Percentiles rank a stretch among this genome's conserved stretches.
These are phyloP conservation scores for Castor canadensis DNA, from an alignment of 2,113 vertebrate species.

Conservation along the genomic window DNA sequence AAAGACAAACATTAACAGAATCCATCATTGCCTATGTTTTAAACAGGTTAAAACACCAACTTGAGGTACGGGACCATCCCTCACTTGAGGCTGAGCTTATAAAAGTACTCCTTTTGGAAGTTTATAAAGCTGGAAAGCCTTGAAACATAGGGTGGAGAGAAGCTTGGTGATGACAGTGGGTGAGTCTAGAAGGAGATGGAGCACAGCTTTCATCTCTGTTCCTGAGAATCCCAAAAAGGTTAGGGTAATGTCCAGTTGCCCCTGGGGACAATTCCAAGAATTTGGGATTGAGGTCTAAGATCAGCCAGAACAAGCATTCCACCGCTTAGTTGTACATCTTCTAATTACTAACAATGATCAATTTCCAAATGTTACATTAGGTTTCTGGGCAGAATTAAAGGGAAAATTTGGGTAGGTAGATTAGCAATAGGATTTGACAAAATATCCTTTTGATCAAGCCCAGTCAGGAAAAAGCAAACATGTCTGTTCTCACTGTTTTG, in stretches of 20 bases:
- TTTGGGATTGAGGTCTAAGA: background rate
- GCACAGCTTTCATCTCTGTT: background rate
- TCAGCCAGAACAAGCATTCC: background rate
- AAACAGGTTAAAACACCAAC: background rate
- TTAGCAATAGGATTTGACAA: constrained; percentile 35
- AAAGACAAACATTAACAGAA: constrained; percentile 16
- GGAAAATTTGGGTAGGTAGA: constrained; percentile 62
- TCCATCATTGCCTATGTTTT: background rate
- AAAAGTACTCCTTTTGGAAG: background rate
- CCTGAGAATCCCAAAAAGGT: background rate
- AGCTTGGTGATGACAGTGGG: rapidly evolving
- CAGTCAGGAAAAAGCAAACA: constrained; percentile 30
- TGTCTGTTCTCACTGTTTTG: constrained; percentile 19
- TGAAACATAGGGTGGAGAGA: background rate
- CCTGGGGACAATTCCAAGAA: background rate
- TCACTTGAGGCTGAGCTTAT: background rate
- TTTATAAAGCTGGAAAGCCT: background rate
- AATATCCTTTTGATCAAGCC: constrained; percentile 23
- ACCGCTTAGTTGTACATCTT: background rate
- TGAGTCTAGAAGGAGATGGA: background rate
- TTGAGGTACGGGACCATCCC: background rate
- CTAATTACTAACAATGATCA: background rate
- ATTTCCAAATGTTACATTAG: constrained; percentile 43
- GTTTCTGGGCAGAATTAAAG: constrained; percentile 37
- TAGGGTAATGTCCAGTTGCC: background rate